Evolutionary conservation across 2,113 vertebrate genomes (phyloP), one percentile per base, ranked within the genome.

Genomic region (Heterotilapia buettikoferi): DNA sequence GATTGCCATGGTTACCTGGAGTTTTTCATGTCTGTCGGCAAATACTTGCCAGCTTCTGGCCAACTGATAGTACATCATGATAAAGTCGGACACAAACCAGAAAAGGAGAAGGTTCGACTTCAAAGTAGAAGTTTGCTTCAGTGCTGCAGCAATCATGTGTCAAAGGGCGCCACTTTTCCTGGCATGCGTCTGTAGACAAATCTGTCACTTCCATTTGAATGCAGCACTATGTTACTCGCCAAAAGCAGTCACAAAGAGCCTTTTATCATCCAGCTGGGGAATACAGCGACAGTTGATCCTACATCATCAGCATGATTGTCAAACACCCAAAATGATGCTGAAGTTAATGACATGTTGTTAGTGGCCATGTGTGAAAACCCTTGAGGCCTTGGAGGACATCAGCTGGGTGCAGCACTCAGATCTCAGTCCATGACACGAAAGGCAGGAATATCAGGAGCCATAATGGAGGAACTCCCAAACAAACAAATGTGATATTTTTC

Each of bases 401-500:
- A 61, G 26, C 16, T 61, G 57, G 29, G 5, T 61, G 61, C 36
- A 71, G 36, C 36, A 43, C 38, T 43, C 7, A 40, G 36, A 71
- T 71, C 66, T 43, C 0, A 43, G 36, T 38, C 66, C 7, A 9
- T 1, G 38, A 26, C 38, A 43, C 0, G 1, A 0, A 71, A 71
- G 12, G 66, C n/a, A 9, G n/a, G 36, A 71, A 71, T 43, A 71
- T 71, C 38, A 43, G n/a, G 66, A 24, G 36, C 2, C 19, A 36
- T 38, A 38, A 38, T 66, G 19, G 61, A 66, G 12, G 36, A 71
- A 71, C 66, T 43, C 66, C n/a, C 36, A 71, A 71, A 43, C 31
- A 2, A 66, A 63, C 19, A 66, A 66, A 66, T 38, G 59, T 66
- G 11, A 8, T 21, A 66, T 21, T 66, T 66, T 21, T 38, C 33